Conservation (phyloP, 2,113 vertebrate species). For the Gadus macrocephalus region DNA sequence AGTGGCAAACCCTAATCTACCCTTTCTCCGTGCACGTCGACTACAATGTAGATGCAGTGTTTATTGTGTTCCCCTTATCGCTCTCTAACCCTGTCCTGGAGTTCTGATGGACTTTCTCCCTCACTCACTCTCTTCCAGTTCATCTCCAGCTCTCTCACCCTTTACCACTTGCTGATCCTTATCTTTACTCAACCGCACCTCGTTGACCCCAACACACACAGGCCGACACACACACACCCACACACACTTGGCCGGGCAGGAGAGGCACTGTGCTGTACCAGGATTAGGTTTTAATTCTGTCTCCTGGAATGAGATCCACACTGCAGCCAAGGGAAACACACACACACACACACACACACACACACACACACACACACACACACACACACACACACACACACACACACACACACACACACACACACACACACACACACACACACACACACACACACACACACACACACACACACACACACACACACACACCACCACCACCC, state of each 20-base stretch:
- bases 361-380: neutral
- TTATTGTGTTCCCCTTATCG: neutral
- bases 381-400: neutral
- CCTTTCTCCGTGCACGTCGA: neutral
- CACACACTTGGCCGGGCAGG: neutral
- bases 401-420: neutral
- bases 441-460: constrained; percentile 9
- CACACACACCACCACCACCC: too few relatives aligned
- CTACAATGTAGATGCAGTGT: neutral
- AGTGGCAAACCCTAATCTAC: neutral
- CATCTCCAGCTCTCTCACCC: neutral
- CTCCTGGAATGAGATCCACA: constrained; percentile 56
- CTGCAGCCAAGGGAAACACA: constrained; percentile 36
- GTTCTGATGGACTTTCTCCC: too few relatives aligned
- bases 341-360: neutral
- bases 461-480: constrained; percentile 7
- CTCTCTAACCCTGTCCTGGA: neutral
- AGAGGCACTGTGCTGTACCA: constrained; percentile 32
- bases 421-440: neutral
- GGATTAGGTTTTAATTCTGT: constrained; percentile 67
- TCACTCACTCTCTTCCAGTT: neutral
- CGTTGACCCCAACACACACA: neutral
- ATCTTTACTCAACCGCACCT: constrained; percentile 26
- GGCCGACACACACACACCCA: neutral
- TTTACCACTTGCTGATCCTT: neutral